Percentiles rank a stretch among this genome's conserved stretches.
These are phyloP conservation scores for Dolomedes plantarius DNA, from an alignment of 2,888 invertebrate genomes.

Conservation along the genomic window DNA sequence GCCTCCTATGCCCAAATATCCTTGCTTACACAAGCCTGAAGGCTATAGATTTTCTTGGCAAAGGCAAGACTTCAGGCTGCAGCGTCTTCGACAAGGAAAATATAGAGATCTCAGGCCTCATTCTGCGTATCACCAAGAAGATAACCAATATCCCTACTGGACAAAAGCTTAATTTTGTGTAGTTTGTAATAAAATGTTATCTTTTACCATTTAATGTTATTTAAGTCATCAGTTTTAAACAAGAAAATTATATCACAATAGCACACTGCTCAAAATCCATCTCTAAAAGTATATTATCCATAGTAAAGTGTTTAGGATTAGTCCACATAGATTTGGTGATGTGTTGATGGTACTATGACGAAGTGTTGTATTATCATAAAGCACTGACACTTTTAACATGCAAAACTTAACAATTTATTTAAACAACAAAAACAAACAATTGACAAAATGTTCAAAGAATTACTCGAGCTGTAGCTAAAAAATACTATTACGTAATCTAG, in stretches of 20 bases:
- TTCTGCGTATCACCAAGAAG: constrained; percentile 65
- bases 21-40: constrained; percentile 67
- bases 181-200: background rate
- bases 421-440: too few species aligned
- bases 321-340: too few species aligned
- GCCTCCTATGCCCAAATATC: constrained; percentile 67
- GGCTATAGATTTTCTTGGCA: constrained; percentile 69
- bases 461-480: too few species aligned
- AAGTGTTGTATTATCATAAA: too few species aligned
- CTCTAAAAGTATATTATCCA: too few species aligned
- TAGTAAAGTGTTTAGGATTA: too few species aligned
- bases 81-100: constrained; percentile 60
- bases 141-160: constrained; percentile 29
- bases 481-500: too few species aligned
- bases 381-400: too few species aligned
- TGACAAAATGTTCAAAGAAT: too few species aligned
- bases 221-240: background rate
- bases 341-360: too few species aligned
- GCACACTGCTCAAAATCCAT: too few species aligned
- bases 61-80: constrained; percentile 44
- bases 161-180: constrained; percentile 16
- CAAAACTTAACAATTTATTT: too few species aligned
- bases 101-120: constrained; percentile 66
- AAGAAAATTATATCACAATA: background rate
- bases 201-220: background rate